Evolutionary conservation across 1,140 invertebrate genomes (phyloP).

Genomic region (Megalopta genalis): DNA sequence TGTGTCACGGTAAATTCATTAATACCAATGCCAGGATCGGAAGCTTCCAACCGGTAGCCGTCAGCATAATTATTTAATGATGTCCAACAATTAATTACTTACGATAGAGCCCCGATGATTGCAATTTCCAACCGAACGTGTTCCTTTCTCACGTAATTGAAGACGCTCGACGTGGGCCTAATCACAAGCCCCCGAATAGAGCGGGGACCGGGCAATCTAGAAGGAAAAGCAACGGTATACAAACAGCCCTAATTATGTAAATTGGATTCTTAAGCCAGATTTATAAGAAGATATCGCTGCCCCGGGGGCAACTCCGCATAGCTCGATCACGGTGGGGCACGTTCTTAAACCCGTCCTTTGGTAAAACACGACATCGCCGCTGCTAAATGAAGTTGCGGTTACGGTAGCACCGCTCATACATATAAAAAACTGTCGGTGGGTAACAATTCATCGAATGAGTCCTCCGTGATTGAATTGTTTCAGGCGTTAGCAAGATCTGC

Average conservation of each 20-base stretch:
- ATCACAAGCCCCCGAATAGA: conserved; percentile 36
- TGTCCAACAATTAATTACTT: neutral
- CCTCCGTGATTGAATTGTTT: too few relatives aligned
- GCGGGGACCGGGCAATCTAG: conserved; percentile 28
- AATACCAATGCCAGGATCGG: too few relatives aligned
- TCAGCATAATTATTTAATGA: too few relatives aligned
- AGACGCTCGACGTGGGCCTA: conserved; percentile 29
- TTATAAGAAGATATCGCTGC: conserved; percentile 59
- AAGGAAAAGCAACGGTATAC: conserved; percentile 55
- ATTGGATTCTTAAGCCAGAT: conserved; percentile 61
- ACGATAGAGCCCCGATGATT: neutral
- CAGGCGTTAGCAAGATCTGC: too few relatives aligned
- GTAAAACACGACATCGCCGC: conserved; percentile 30
- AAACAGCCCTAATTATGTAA: conserved; percentile 66
- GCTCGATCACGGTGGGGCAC: conserved; percentile 38
- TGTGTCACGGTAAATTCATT: too few relatives aligned
- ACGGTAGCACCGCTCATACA: neutral
- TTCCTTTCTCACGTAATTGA: conserved; percentile 35
- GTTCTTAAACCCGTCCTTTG: conserved; percentile 40
- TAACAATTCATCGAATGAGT: neutral
- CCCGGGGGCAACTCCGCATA: conserved; percentile 50
- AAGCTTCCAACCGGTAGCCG: too few relatives aligned
- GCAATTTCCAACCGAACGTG: conserved; percentile 24
- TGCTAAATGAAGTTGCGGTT: conserved; percentile 15
- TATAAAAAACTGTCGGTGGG: neutral